Evolutionary conservation across 2,888 invertebrate genomes (phyloP).

Genomic region (Drosophila testacea): DNA sequence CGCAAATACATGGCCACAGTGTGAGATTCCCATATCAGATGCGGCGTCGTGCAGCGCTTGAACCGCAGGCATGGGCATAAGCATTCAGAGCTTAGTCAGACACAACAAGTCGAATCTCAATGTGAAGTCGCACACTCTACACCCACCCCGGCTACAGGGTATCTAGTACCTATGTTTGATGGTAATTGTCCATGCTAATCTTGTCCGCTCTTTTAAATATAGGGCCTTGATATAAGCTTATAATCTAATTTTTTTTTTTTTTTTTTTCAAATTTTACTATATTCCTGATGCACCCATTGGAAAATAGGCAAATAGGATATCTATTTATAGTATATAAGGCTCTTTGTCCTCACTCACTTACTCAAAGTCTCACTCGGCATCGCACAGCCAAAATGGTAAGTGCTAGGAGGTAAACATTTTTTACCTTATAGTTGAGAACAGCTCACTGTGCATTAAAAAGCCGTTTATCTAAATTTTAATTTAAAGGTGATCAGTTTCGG

Average conservation of each 20-base stretch:
- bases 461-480: no score
- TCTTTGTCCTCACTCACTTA: no score
- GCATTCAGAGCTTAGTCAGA: constrained; percentile 45
- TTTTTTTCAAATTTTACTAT: background rate
- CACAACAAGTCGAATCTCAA: constrained; percentile 30
- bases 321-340: no score
- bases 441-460: no score
- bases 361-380: no score
- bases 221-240: background rate
- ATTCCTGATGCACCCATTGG: background rate
- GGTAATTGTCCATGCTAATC: constrained; percentile 50
- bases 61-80: constrained; percentile 68
- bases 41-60: constrained; percentile 51
- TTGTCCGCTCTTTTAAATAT: background rate
- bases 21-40: constrained; percentile 73
- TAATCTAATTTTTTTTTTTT: background rate
- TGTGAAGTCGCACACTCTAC: constrained; percentile 34
- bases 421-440: no score
- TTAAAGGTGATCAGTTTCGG: no score
- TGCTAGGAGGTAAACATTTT: no score
- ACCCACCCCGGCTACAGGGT: constrained; percentile 44
- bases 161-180: constrained; percentile 31
- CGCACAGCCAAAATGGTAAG: no score
- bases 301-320: no score
- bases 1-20: constrained; percentile 51